These are phyloP conservation scores for Netelia virgata DNA, from an alignment of 2,888 invertebrate genomes.

Conservation along the genomic window DNA sequence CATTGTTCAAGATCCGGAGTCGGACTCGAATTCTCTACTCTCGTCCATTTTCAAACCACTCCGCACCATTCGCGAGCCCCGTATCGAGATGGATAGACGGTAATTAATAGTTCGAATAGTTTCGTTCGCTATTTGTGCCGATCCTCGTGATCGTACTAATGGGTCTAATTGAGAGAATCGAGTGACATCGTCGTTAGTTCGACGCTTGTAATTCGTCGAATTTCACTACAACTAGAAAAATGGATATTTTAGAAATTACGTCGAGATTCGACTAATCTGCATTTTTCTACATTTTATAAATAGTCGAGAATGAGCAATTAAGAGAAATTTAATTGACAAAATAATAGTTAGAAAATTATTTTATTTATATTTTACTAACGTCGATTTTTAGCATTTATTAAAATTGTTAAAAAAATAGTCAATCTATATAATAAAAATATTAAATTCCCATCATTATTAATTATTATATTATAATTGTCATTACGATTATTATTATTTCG, in stretches of 20 bases:
- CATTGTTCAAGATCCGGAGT: conserved; percentile 7
- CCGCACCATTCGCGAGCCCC: neutral
- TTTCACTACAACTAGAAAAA: too few species aligned
- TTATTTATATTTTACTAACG: neutral
- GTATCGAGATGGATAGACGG: conserved; percentile 6
- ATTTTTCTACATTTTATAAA: neutral
- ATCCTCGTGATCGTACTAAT: neutral
- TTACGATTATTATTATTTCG: neutral
- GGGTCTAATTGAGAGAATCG: neutral
- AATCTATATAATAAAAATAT: too few species aligned
- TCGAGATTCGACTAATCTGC: too few species aligned
- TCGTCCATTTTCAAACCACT: neutral
- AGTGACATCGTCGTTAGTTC: too few species aligned
- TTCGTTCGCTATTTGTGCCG: conserved; percentile 15
- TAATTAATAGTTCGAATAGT: conserved; percentile 48
- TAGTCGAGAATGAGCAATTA: neutral
- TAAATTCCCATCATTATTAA: neutral
- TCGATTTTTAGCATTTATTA: neutral
- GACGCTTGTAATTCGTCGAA: too few species aligned
- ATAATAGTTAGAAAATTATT: neutral
- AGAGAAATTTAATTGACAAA: too few species aligned
- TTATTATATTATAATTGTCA: neutral
- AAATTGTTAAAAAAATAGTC: too few species aligned
- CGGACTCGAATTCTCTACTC: neutral
- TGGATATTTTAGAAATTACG: too few species aligned